Evolutionary conservation across 2,797 vertebrate species (phyloP), one percentile per base, ranked within the genome.

Genomic region (Rhabdophis nuchalis): DNA sequence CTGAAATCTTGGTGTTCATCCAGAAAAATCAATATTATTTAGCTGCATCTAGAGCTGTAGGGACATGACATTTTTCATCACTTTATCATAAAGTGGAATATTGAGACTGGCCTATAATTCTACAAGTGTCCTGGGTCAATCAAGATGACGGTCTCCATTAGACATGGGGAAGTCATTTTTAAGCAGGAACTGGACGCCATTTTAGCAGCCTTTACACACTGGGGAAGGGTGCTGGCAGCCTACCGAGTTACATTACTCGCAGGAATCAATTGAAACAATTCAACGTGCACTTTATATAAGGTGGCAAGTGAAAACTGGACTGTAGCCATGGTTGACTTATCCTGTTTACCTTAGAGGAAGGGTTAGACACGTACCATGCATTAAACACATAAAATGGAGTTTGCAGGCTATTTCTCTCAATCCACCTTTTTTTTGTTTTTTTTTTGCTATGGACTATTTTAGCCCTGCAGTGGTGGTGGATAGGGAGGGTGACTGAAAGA

Each of bases 201-300:
- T 41, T 77, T 77, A 36, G 32, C 68, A 77, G 68, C 72, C 9
- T 41, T 46, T 46, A 46, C 20, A 41, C 10, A 82, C 72, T 25
- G 72, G 72, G 23, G 20, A 46, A 11, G 36, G 36, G 36, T 82
- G 20, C 72, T 82, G 36, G 72, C 10, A 25, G 23, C 36, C 50
- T 85, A 27, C 88, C 86, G 50, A 89, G 23, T 29, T 36, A 18
- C 60, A 27, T 32, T 13, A 32, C 23, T n/a, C 18, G 2, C 18
- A 52, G 54, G 50, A 25, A 52, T 2, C 50, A 27, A 85, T n/a
- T 36, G 46, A 20, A 90, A 27, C 32, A 85, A 88, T 36, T 20
- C n/a, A 20, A 41, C 12, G 25, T 64, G 86, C 89, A 93, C 89
- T 93, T 93, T 93, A 89, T 50, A 14, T 54, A 88, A 36, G 29